phyloP scores from a whole-genome alignment of 2,113 vertebrate genomes.

The Notechis scutatus region DNA sequence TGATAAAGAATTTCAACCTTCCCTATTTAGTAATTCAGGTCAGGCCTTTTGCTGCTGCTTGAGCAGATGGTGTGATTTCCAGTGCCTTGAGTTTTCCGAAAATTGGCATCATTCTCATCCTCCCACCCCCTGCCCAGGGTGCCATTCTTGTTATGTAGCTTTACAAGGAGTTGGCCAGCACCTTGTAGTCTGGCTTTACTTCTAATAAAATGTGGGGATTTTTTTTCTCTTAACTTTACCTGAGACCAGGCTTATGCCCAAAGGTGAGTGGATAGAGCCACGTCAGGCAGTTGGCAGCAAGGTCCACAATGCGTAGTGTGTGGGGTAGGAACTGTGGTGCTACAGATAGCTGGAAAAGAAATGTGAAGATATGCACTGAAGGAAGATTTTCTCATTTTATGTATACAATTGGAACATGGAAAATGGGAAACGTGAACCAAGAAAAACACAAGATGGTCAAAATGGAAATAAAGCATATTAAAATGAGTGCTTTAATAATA shows the following conservation, averaged over 20 bases:
- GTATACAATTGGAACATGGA: neutral
- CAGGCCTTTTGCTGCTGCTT: neutral
- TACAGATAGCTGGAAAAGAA: conserved; percentile 50
- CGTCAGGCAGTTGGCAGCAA: conserved; percentile 61
- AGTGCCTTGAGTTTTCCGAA: neutral
- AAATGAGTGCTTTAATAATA: neutral
- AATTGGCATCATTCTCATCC: neutral
- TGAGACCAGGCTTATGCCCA: conserved; percentile 60
- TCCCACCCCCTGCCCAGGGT: neutral
- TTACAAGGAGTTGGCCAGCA: neutral
- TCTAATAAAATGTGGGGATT: neutral
- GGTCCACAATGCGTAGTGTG: conserved; percentile 57
- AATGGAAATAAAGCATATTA: neutral
- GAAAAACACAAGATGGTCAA: neutral
- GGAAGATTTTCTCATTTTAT: neutral
- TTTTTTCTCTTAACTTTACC: conserved; percentile 35
- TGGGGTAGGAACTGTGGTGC: conserved; percentile 62
- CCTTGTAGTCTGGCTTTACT: neutral
- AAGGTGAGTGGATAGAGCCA: conserved; percentile 63
- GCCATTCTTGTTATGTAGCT: neutral
- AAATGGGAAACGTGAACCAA: neutral
- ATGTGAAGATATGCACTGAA: neutral
- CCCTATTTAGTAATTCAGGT: too few species aligned
- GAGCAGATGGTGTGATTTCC: neutral
- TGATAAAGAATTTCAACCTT: neutral